Conservation (phyloP, 1,140 invertebrate species). For the Whitmania pigra region DNA sequence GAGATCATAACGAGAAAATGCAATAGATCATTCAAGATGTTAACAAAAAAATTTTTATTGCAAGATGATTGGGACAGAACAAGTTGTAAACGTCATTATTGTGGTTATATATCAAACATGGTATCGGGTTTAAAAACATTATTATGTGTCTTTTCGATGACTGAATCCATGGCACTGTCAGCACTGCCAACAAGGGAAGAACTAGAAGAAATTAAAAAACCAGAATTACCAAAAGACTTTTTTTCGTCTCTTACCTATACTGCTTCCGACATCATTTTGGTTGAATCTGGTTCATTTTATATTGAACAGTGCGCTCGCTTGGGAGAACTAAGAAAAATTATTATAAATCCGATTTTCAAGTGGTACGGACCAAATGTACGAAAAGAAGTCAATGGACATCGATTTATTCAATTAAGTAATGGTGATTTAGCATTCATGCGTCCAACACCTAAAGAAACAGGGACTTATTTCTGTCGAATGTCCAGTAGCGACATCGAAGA, state of each 20-base stretch:
- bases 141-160: too few species aligned
- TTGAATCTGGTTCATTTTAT: conserved; percentile 1
- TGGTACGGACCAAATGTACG: conserved; percentile 3
- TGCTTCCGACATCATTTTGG: background rate
- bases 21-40: too few species aligned
- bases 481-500: background rate
- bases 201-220: conserved; percentile 12
- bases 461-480: background rate
- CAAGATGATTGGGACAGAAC: too few species aligned
- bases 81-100: too few species aligned
- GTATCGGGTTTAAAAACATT: too few species aligned
- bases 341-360: background rate
- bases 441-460: conserved; percentile 12
- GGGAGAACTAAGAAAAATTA: background rate
- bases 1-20: too few species aligned
- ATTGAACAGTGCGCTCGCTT: background rate
- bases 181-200: background rate
- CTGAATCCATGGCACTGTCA: too few species aligned
- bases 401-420: background rate
- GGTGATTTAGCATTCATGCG: background rate
- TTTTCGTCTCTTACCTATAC: background rate
- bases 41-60: too few species aligned
- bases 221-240: conserved; percentile 4
- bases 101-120: too few species aligned
- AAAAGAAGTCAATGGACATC: background rate